Evolutionary conservation across 1,140 invertebrate species (phyloP).

Genomic region (Venustaconcha ellipsiformis): DNA sequence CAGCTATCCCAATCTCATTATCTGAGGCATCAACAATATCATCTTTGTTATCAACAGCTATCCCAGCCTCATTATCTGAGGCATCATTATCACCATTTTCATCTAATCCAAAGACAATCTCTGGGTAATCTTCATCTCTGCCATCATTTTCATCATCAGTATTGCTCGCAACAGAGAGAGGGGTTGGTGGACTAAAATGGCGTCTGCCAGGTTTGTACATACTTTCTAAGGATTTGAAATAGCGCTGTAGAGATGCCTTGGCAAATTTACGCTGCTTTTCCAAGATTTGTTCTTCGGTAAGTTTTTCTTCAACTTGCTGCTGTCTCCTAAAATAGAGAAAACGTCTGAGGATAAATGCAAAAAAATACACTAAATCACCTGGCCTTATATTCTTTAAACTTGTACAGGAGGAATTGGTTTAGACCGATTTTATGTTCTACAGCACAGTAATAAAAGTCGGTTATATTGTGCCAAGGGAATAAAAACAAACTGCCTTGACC

Average conservation of each 20-base stretch:
- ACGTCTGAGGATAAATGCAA: background rate
- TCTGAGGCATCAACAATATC: background rate
- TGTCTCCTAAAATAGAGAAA: slow-evolving; percentile 37
- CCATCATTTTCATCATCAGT: background rate
- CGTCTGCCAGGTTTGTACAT: slow-evolving; percentile 8
- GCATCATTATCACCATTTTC: slow-evolving; percentile 15
- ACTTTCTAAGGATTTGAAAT: slow-evolving; percentile 54
- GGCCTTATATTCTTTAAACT: background rate
- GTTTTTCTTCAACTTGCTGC: slow-evolving; percentile 36
- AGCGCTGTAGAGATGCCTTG: slow-evolving; percentile 49
- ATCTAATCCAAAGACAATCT: background rate
- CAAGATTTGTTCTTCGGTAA: slow-evolving; percentile 33
- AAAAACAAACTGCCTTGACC: too few species aligned
- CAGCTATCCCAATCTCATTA: too few species aligned
- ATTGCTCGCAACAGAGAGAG: background rate
- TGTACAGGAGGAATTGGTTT: background rate
- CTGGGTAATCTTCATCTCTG: background rate
- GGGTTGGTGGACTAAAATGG: too few species aligned
- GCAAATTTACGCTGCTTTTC: slow-evolving; percentile 46
- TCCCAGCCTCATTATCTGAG: too few species aligned
- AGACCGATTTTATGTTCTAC: too few species aligned
- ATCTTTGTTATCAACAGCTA: too few species aligned
- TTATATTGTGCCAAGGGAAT: too few species aligned
- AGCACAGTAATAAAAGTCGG: too few species aligned
- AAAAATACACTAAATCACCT: background rate